These are phyloP conservation scores for Lydus trimaculatus DNA, from an alignment of 2,888 invertebrate genomes.

Conservation along the genomic window DNA sequence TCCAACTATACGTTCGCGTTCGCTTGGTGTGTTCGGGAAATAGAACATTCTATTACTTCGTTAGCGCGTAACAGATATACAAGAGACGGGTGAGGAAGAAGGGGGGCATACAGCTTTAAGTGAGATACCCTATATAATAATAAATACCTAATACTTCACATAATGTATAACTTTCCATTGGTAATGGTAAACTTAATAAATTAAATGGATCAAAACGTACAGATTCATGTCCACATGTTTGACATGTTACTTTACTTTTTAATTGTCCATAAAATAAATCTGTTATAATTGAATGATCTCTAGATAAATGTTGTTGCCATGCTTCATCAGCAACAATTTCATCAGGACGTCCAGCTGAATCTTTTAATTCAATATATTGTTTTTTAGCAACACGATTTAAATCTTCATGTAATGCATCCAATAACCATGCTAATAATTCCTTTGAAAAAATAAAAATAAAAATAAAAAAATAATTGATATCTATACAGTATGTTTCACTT, in stretches of 20 bases:
- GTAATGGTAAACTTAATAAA: constrained; percentile 85
- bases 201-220: constrained; percentile 94
- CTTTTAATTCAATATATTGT: constrained; percentile 76
- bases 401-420: constrained; percentile 93
- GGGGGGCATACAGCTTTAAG: too few relatives aligned
- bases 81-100: too few relatives aligned
- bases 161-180: constrained; percentile 85
- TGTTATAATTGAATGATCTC: constrained; percentile 88
- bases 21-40: too few relatives aligned
- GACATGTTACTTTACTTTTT: constrained; percentile 85
- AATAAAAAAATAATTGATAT: neutral
- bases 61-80: too few relatives aligned
- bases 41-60: too few relatives aligned
- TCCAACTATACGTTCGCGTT: too few relatives aligned
- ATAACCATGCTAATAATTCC: constrained; percentile 89
- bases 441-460: constrained; percentile 38
- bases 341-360: constrained; percentile 80
- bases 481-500: neutral
- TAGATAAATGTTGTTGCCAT: constrained; percentile 82
- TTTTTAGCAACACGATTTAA: constrained; percentile 79
- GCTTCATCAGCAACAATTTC: constrained; percentile 75
- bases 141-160: constrained; percentile 74
- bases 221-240: constrained; percentile 82
- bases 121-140: too few relatives aligned
- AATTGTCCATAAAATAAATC: constrained; percentile 93